Evolutionary conservation across 2,888 invertebrate genomes (phyloP), one percentile per base, ranked within the genome.

Genomic region (Chloroclystis v-ata): DNA sequence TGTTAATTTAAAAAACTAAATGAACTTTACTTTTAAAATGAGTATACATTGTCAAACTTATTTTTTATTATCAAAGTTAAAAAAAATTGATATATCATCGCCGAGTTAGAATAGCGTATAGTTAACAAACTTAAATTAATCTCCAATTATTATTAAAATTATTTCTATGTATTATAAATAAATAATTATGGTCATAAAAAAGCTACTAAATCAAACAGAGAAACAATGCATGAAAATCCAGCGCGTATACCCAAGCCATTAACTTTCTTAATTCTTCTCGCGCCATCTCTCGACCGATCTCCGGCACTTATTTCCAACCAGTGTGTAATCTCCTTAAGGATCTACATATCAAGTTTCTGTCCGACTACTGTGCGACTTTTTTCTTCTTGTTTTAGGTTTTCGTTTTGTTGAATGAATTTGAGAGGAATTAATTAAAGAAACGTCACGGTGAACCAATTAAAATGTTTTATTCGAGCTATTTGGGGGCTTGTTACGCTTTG

Each of bases 341-440:
- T 75, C 72, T 65, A 62, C 69, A 69, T 82, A 81, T 84, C 82
- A 63, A 66, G 80, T 83, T 82, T 62, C 82, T 43, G 50, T 50
- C 32, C 55, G 63, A 83, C 83, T 83, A 84, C 83, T 77, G 83
- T 82, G 67, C 69, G 69, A 61, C 37, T 41, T n/a, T 30, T 41
- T 38, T 37, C 26, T 37, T 37, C 39, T 25, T 39, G 42, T 50
- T 29, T 44, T 9, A 9, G 14, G 8, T 38, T 29, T 49, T 37
- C 32, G 11, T 38, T 50, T 50, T 39, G 43, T 47, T 47, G 40
- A 30, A 43, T 41, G 47, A 48, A 52, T 48, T 54, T 54, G 48
- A 50, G 45, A 52, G 48, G 57, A 49, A 54, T 52, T 58, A 50
- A 58, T 58, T 58, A 56, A 54, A 45, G 32, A 49, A 54, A 47